Evolutionary conservation across 2,797 vertebrate species (phyloP).

Genomic region (Pangasius macronema): DNA sequence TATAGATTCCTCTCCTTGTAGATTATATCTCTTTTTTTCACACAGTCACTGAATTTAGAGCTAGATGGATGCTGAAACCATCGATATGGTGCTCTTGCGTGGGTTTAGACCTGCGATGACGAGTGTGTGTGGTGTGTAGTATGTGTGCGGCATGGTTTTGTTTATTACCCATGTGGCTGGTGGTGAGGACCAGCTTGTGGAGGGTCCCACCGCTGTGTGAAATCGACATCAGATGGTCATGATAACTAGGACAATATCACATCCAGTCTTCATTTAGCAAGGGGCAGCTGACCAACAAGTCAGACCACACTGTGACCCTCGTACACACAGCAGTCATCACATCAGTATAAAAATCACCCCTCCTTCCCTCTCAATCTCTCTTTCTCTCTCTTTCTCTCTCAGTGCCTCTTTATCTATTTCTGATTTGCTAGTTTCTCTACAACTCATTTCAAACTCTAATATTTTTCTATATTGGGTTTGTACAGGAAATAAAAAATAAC

Average conservation of each 20-base stretch:
- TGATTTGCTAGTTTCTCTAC: not conserved
- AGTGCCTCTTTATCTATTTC: conserved; percentile 3
- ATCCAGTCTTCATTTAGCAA: conserved; percentile 68
- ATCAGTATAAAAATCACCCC: conserved; percentile 61
- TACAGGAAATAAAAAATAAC: not conserved
- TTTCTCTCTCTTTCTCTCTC: conserved; percentile 21
- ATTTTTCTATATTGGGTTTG: not conserved
- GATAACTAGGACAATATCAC: conserved; percentile 68
- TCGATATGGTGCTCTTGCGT: not conserved
- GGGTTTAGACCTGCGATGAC: conserved; percentile 24
- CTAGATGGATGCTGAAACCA: conserved; percentile 6
- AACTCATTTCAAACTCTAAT: not conserved
- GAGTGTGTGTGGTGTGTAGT: conserved; percentile 21
- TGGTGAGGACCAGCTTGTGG: conserved; percentile 66
- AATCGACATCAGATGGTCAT: conserved; percentile 71
- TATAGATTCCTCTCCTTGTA: not conserved
- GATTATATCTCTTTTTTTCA: not conserved
- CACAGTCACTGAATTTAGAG: not conserved
- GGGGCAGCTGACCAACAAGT: conserved; percentile 67
- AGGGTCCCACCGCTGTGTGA: conserved; percentile 68
- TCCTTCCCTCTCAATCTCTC: conserved; percentile 19
- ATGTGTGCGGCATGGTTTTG: conserved; percentile 52
- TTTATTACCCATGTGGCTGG: conserved; percentile 58
- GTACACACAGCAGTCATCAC: conserved; percentile 72
- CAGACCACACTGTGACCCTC: conserved; percentile 58